Conservation (phyloP, 2,888 invertebrate genomes). For the Bimastos eiseni region DNA sequence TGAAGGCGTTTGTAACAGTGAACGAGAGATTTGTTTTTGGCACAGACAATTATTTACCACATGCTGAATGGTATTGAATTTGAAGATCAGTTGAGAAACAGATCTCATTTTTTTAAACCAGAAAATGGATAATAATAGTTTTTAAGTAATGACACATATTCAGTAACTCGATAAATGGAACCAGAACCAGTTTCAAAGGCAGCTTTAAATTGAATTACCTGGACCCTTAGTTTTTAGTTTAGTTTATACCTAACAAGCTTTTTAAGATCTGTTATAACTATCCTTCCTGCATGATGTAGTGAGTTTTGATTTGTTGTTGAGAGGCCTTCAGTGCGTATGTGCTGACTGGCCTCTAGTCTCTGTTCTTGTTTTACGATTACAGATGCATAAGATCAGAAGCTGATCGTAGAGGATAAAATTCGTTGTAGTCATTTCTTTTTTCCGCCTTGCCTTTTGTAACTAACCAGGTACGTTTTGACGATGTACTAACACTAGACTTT, state of each 20-base stretch:
- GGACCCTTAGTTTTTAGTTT: not conserved
- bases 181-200: not conserved
- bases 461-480: slow-evolving; percentile 7
- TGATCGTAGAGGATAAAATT: slow-evolving; percentile 20
- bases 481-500: slow-evolving; percentile 18
- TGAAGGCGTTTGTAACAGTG: not conserved
- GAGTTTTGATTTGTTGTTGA: slow-evolving; percentile 15
- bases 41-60: not conserved
- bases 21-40: not conserved
- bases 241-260: not conserved
- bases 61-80: not conserved
- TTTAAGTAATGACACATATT: not conserved
- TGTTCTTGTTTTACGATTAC: slow-evolving; percentile 21
- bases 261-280: not conserved
- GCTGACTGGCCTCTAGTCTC: not conserved
- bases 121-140: not conserved
- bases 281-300: slow-evolving; percentile 17
- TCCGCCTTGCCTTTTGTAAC: slow-evolving; percentile 23
- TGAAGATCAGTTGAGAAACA: not conserved
- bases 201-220: not conserved
- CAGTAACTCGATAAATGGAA: not conserved
- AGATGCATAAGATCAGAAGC: slow-evolving; percentile 24
- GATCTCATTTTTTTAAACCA: not conserved
- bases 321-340: slow-evolving; percentile 14
- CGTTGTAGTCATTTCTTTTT: slow-evolving; percentile 25